Evolutionary conservation across 2,113 vertebrate species (phyloP), one percentile per base, ranked within the genome.

Genomic region (Cyrtonyx montezumae): DNA sequence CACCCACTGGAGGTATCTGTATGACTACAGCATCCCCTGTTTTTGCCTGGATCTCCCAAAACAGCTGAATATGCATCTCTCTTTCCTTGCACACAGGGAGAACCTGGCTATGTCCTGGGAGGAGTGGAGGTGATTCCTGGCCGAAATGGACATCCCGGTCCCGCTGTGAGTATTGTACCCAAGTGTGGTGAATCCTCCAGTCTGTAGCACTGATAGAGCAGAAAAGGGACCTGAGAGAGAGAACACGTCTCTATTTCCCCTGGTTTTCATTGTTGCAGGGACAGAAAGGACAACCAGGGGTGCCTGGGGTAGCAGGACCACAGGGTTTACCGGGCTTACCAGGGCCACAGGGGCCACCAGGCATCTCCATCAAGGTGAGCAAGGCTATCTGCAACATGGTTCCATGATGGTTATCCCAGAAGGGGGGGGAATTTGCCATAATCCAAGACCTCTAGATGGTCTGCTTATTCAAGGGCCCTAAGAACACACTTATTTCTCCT

Each of bases 21-120:
- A 8, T 0, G 0, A 26, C 17, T 70, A 5, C 8, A n/a, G 25
- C 26, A 8, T 63, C 25, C 10, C 36, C 25, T 20, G 9, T 5
- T 55, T 84, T 42, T 12, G 46, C 66, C 55, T 10, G 6, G 78
- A 23, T 16, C 3, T 84, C 20, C 36, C 59, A 36, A 17, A 0
- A 2, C 45, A 71, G 34, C 59, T 46, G 4, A 81, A 23, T 1
- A 1, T 0, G 1, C 34, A 8, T 25, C 30, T 3, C 68, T 8
- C 3, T 59, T 5, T 15, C 8, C 51, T 51, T 59, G 6, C 48
- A 16, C 6, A 3, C 83, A 99, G 99, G 99, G 99, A 7, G 98
- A 99, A 53, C 98, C 98, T 10, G 99, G 99, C 42, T 99, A 98
- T 12, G 97, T 98, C 3, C 95, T 99, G 10, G 98, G 98, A 81